phyloP scores from a whole-genome alignment of 2,888 invertebrate species.

The Eristalis tenax region DNA sequence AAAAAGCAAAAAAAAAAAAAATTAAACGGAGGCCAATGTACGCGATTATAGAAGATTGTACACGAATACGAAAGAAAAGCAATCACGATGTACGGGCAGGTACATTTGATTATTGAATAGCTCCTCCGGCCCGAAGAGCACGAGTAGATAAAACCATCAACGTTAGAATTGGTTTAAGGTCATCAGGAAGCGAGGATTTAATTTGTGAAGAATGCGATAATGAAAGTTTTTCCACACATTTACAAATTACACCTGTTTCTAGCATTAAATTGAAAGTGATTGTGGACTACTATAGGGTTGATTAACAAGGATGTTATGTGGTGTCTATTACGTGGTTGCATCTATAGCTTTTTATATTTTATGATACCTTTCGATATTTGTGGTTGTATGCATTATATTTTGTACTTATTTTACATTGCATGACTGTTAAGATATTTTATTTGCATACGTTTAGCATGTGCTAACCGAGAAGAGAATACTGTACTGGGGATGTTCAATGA shows the following conservation, averaged over 20 bases:
- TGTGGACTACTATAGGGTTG: conserved; percentile 36
- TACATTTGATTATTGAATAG: conserved; percentile 27
- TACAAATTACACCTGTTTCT: conserved; percentile 57
- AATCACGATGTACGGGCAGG: conserved; percentile 35
- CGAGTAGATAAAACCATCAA: neutral
- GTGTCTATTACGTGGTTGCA: conserved; percentile 13
- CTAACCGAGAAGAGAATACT: neutral
- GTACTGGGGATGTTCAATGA: neutral
- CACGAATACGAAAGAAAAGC: conserved; percentile 39
- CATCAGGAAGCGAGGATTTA: conserved; percentile 58
- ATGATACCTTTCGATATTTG: neutral
- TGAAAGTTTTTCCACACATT: conserved; percentile 44
- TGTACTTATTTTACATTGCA: neutral
- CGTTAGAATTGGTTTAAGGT: conserved; percentile 62
- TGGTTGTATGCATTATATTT: neutral
- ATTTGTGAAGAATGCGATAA: conserved; percentile 39
- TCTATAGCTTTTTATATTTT: conserved; percentile 21
- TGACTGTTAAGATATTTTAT: neutral
- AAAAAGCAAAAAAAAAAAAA: conserved; percentile 36
- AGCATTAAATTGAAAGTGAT: conserved; percentile 54
- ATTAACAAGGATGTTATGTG: conserved; percentile 14
- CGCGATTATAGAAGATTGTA: conserved; percentile 55
- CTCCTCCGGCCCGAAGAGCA: conserved; percentile 1
- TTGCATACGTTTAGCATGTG: neutral
- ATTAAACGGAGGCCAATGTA: conserved; percentile 62